phyloP scores from a whole-genome alignment of 2,888 invertebrate species.

The Luperina nickerlii region DNA sequence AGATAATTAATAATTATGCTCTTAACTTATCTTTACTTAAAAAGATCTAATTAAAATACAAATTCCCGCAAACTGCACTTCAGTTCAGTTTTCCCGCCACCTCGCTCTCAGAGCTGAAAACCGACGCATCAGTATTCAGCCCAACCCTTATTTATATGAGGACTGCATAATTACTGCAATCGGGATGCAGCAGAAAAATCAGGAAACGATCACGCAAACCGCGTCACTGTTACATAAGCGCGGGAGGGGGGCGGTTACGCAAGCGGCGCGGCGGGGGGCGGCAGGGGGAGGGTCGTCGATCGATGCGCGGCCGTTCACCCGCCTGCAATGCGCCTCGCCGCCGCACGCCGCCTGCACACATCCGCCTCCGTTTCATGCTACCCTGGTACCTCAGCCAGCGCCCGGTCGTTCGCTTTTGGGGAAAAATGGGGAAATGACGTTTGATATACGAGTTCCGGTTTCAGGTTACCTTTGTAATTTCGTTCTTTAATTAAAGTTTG shows the following conservation, averaged over 20 bases:
- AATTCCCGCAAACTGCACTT: slow-evolving; percentile 13
- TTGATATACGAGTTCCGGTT: slow-evolving; percentile 54
- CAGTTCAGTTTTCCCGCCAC: slow-evolving; percentile 8
- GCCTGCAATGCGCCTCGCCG: slow-evolving; percentile 89
- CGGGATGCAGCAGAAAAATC: slow-evolving; percentile 71
- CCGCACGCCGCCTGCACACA: slow-evolving; percentile 76
- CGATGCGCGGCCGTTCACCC: slow-evolving; percentile 90
- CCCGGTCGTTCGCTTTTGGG: slow-evolving; percentile 71
- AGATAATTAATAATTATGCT: background rate
- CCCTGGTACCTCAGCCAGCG: slow-evolving; percentile 79
- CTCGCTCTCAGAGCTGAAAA: background rate
- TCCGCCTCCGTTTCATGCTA: slow-evolving; percentile 76
- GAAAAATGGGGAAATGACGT: slow-evolving; percentile 60
- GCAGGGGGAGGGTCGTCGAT: slow-evolving; percentile 74
- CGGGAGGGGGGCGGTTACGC: slow-evolving; percentile 82
- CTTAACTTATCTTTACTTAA: background rate
- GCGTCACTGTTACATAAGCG: slow-evolving; percentile 87
- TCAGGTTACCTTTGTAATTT: slow-evolving; percentile 35
- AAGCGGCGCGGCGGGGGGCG: slow-evolving; percentile 72
- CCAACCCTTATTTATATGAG: slow-evolving; percentile 42
- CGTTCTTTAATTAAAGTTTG: slow-evolving; percentile 37
- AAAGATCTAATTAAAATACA: slow-evolving; percentile 23
- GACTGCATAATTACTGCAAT: slow-evolving; percentile 65
- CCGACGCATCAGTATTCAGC: slow-evolving; percentile 15
- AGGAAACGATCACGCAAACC: slow-evolving; percentile 82